Evolutionary conservation across 2,888 invertebrate genomes (phyloP).

Genomic region (Noctua pronuba): DNA sequence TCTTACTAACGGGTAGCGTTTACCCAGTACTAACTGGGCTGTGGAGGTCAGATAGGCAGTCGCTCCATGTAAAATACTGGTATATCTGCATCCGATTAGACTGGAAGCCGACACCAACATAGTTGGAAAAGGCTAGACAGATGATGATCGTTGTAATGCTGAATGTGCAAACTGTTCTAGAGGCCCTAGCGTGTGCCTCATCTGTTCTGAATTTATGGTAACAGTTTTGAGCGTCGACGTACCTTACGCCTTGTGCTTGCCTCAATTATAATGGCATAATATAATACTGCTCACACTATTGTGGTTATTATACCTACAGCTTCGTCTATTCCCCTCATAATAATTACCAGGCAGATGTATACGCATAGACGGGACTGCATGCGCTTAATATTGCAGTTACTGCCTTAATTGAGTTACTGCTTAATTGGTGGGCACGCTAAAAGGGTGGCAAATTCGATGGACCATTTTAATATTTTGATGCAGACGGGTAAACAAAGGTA

Average conservation of each 20-base stretch:
- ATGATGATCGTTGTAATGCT: background rate
- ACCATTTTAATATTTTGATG: conserved; percentile 32
- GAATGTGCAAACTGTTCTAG: background rate
- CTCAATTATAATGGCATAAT: background rate
- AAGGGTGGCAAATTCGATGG: conserved; percentile 39
- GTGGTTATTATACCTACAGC: background rate
- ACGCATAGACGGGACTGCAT: background rate
- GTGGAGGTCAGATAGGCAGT: background rate
- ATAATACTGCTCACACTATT: background rate
- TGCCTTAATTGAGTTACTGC: conserved; percentile 33
- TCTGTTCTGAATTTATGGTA: background rate
- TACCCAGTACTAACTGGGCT: background rate
- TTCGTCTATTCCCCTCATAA: background rate
- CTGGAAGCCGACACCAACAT: background rate
- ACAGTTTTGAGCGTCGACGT: background rate
- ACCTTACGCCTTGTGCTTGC: background rate
- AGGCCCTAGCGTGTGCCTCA: background rate
- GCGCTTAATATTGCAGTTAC: conserved; percentile 6
- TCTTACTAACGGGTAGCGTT: background rate
- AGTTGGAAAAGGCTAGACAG: background rate
- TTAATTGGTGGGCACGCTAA: conserved; percentile 35
- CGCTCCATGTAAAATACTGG: background rate
- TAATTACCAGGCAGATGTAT: background rate
- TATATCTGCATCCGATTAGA: background rate
- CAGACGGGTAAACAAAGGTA: background rate